These are phyloP conservation scores for Laticauda colubrina DNA, from an alignment of 2,113 vertebrate genomes.

Conservation along the genomic window DNA sequence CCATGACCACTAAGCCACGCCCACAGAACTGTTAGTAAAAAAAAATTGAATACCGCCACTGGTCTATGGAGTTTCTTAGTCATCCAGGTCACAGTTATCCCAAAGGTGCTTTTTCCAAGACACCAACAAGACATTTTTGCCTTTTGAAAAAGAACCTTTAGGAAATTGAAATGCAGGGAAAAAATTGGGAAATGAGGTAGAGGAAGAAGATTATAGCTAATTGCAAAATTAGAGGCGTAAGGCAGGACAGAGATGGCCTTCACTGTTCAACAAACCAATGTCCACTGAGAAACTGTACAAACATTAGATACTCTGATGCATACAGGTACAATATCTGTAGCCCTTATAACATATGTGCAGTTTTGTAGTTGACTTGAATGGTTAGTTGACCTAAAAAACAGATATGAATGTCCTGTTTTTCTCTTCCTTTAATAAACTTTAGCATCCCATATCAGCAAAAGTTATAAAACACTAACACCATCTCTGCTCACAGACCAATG, in stretches of 20 bases:
- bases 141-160: too few species aligned
- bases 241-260: not conserved
- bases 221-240: not conserved
- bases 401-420: not conserved
- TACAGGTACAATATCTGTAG: too few species aligned
- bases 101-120: too few species aligned
- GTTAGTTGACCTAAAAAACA: not conserved
- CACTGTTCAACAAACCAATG: not conserved
- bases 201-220: not conserved
- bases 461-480: not conserved
- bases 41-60: too few species aligned
- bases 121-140: too few species aligned
- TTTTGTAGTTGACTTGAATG: not conserved
- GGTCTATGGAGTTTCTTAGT: too few species aligned
- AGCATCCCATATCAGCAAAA: not conserved
- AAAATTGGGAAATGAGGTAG: not conserved
- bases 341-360: too few species aligned
- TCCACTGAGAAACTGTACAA: too few species aligned
- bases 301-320: too few species aligned
- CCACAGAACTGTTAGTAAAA: too few species aligned
- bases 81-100: too few species aligned
- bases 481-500: not conserved
- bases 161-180: not conserved
- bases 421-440: not conserved
- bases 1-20: too few species aligned